These are phyloP conservation scores for Holacanthus passer DNA, from an alignment of 2,113 vertebrate species.

Conservation along the genomic window DNA sequence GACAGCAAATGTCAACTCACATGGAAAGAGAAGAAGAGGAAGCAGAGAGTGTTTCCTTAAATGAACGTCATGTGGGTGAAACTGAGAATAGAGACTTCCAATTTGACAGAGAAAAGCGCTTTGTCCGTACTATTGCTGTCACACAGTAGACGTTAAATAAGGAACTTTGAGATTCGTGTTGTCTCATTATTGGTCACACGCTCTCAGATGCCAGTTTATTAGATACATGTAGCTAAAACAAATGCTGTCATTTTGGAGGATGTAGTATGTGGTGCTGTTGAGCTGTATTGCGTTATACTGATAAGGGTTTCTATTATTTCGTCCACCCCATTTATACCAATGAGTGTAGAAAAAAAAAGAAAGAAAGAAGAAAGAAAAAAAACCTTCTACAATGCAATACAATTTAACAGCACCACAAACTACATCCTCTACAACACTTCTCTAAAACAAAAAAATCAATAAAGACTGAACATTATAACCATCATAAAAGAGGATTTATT, in stretches of 20 bases:
- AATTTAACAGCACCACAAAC: background rate
- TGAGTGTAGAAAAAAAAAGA: background rate
- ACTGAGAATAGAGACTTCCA: conserved; percentile 35
- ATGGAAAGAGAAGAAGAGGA: conserved; percentile 34
- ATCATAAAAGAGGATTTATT: background rate
- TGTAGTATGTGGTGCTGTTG: background rate
- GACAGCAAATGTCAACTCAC: background rate
- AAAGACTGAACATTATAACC: background rate
- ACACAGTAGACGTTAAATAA: background rate
- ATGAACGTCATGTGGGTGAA: conserved; percentile 46
- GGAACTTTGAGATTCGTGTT: background rate
- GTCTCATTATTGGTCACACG: background rate
- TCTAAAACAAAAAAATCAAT: background rate
- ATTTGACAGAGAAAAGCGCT: background rate
- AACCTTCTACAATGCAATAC: background rate
- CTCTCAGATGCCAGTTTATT: background rate
- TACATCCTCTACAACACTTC: background rate
- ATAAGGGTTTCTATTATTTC: background rate
- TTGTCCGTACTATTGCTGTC: conserved; percentile 6
- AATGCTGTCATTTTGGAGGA: background rate
- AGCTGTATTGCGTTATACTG: too few relatives aligned
- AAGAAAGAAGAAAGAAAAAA: background rate
- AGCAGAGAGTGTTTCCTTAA: conserved; percentile 56
- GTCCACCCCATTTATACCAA: background rate
- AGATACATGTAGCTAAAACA: background rate